Percentiles rank a stretch among this genome's conserved stretches.
Evolutionary conservation across 2,888 invertebrate species (phyloP).

Genomic region (Rugalucina vietnamica): DNA sequence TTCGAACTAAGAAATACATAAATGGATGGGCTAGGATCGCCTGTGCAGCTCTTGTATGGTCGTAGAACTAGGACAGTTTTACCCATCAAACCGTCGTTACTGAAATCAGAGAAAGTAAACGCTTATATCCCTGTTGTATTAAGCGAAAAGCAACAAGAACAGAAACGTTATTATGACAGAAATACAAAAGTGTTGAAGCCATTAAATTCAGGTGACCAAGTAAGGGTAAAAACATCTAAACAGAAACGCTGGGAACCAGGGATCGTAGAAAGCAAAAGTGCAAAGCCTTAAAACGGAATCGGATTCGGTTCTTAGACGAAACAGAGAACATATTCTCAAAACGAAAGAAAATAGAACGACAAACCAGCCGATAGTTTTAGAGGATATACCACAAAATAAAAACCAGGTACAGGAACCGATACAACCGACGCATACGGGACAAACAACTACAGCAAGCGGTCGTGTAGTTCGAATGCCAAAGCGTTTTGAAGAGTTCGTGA

Average conservation of each 20-base stretch:
- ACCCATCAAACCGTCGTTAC: neutral
- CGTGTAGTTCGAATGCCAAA: neutral
- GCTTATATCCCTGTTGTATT: neutral
- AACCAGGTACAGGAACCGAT: neutral
- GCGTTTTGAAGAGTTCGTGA: neutral
- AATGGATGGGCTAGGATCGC: slow-evolving; percentile 15
- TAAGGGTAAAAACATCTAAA: neutral
- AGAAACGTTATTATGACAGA: neutral
- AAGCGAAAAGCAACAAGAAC: neutral
- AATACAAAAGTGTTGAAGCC: neutral
- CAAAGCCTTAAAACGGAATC: neutral
- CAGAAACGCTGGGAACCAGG: neutral
- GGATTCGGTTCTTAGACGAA: neutral
- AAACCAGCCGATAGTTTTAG: neutral
- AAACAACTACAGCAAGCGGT: neutral
- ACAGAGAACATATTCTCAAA: neutral
- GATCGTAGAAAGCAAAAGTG: neutral
- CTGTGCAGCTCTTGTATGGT: slow-evolving; percentile 23
- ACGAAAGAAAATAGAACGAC: neutral
- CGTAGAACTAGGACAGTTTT: neutral
- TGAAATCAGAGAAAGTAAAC: neutral
- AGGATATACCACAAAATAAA: neutral
- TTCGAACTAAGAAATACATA: slow-evolving; percentile 30
- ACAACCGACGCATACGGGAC: neutral
- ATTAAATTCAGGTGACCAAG: slow-evolving; percentile 2